phyloP scores from a whole-genome alignment of 2,113 vertebrate genomes.

The Actinemys pallida region DNA sequence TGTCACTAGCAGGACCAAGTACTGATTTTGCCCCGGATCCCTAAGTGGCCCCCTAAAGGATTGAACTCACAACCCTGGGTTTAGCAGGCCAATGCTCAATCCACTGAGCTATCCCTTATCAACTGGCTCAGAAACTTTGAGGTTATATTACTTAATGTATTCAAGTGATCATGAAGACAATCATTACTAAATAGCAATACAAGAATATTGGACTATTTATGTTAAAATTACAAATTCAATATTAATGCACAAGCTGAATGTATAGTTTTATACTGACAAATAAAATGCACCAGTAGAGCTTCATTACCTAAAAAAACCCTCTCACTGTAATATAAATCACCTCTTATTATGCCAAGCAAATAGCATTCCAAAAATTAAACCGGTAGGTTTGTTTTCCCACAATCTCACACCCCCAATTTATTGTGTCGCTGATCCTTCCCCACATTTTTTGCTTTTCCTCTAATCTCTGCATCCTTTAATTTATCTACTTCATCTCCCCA shows the following conservation, averaged over 20 bases:
- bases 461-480: not conserved
- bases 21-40: no score
- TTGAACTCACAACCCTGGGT: no score
- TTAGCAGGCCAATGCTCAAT: no score
- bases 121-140: not conserved
- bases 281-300: not conserved
- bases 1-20: no score
- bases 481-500: not conserved
- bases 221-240: not conserved
- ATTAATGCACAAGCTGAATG: not conserved
- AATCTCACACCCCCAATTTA: accelerated
- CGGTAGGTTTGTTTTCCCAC: not conserved
- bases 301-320: no score
- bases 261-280: not conserved
- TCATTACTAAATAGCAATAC: not conserved
- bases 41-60: no score
- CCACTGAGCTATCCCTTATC: no score
- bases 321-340: not conserved
- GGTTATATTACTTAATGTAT: not conserved
- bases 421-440: not conserved
- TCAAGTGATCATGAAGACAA: not conserved
- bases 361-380: not conserved
- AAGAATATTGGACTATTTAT: not conserved
- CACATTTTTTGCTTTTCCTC: not conserved
- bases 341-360: not conserved